These are phyloP conservation scores for Phrixothrix hirtus DNA, from an alignment of 2,888 invertebrate species.

Conservation along the genomic window DNA sequence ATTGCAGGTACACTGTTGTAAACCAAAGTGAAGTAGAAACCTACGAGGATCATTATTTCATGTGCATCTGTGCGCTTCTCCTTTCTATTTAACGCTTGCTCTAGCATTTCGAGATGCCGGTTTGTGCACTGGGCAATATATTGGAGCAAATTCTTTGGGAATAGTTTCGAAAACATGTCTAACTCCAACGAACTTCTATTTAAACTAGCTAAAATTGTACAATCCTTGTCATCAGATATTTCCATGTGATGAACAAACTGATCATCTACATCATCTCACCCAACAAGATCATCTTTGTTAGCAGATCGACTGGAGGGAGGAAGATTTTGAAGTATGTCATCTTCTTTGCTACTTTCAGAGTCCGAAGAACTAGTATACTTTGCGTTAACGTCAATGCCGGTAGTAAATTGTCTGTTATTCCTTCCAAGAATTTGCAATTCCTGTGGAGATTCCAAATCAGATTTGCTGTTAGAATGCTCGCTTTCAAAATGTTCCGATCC, in stretches of 20 bases:
- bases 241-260: background rate
- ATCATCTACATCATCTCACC: background rate
- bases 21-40: background rate
- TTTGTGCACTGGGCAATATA: constrained; percentile 1
- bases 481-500: background rate
- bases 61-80: background rate
- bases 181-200: no score
- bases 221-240: background rate
- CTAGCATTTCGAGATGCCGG: background rate
- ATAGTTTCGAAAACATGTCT: background rate
- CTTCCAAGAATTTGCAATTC: background rate
- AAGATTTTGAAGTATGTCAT: no score
- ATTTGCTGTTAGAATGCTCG: background rate
- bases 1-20: background rate
- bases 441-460: background rate
- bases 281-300: background rate
- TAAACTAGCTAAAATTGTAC: background rate
- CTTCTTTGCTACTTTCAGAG: background rate
- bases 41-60: background rate
- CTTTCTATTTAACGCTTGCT: no score
- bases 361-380: background rate
- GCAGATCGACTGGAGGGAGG: background rate
- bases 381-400: background rate
- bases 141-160: background rate
- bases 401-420: background rate